Base-by-base conservation (phyloP, 2,888 invertebrate genomes). In the Xestia ashworthii region DNA sequence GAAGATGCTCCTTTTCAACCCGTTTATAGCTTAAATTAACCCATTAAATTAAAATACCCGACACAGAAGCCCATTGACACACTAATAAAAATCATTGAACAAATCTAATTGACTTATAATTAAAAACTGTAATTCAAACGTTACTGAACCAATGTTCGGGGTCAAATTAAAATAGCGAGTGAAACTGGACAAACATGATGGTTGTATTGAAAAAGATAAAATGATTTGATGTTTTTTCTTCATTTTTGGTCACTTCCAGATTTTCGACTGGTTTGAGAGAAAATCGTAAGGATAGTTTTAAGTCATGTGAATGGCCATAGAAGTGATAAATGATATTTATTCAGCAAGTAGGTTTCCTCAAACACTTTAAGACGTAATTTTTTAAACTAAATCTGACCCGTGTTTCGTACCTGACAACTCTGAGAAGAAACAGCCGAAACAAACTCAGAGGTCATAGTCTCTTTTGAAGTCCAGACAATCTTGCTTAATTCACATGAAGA, bases 61-160 rank as follows among this genome's bases (percentile, higher is more conserved):
- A 53, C 50, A 85, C 62, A 82, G 80, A 48, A 74, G 53, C 60
- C 16, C 81, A 73, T 73, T 80, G 74, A 81, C 62, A 53, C 50
- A 55, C 32, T 25, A 55, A 55, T 79, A 62, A 83, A 71, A 73
- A 73, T 50, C 50, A 53, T 5, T 71, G 44, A 62, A 65, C 22
- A 41, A 68, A 65, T 71, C 65, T 62, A 71, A 83, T 78, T 83
- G 85, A 58, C 38, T n/a, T 8, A 16, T 71, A 71, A 84, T 81
- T 76, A 80, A 74, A 81, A 41, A 65, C 25, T 16, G 58, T 71
- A 62, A 78, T 41, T 11, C 53, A 82, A 62, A 55, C 11, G 41
- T 25, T 16, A 25, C 32, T 60, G 32, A n/a, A 70, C 77, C 71
- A 85, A 85, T 77, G 68, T 62, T 32, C 32, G 60, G 9, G 25